A percentile compares a stretch with the other conserved stretches of the same genome.
Conservation (phyloP, 2,797 vertebrate species). For the Oreochromis grahami region DNA sequence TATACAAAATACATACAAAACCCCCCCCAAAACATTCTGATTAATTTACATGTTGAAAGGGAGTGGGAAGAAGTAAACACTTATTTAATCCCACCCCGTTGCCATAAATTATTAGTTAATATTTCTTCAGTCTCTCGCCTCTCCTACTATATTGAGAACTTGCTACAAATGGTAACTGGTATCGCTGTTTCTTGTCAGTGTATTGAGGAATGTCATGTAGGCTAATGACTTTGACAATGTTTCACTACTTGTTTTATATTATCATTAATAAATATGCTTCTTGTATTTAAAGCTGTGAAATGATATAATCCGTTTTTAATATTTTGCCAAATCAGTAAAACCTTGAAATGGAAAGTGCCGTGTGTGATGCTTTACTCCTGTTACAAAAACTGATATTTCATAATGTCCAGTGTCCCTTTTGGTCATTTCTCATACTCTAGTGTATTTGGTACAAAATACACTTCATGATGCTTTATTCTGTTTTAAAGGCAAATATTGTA, state of each 20-base stretch:
- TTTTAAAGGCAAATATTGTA: not conserved
- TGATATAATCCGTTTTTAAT: slow-evolving; percentile 63
- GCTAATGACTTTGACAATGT: slow-evolving; percentile 75
- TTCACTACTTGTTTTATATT: slow-evolving; percentile 84
- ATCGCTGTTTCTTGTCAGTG: slow-evolving; percentile 72
- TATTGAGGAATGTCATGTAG: slow-evolving; percentile 81
- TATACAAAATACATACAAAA: too few relatives aligned
- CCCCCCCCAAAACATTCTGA: too few relatives aligned
- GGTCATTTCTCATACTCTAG: not conserved
- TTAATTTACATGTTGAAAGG: too few relatives aligned
- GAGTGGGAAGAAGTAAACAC: too few relatives aligned
- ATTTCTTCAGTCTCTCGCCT: slow-evolving; percentile 25
- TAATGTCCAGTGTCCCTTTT: not conserved
- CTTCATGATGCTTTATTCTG: not conserved
- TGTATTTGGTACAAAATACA: not conserved
- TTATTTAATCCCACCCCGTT: too few relatives aligned
- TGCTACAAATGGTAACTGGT: slow-evolving; percentile 65
- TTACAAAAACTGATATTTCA: not conserved
- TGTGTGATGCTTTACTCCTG: slow-evolving; percentile 5
- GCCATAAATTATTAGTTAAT: too few relatives aligned
- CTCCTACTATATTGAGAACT: slow-evolving; percentile 55
- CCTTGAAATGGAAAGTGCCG: slow-evolving; percentile 29
- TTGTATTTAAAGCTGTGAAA: slow-evolving; percentile 77
- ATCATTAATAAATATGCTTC: slow-evolving; percentile 83
- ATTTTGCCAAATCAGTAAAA: slow-evolving; percentile 68